Evolutionary conservation across 2,888 invertebrate species (phyloP).

Genomic region (Metopia argyrocephala): DNA sequence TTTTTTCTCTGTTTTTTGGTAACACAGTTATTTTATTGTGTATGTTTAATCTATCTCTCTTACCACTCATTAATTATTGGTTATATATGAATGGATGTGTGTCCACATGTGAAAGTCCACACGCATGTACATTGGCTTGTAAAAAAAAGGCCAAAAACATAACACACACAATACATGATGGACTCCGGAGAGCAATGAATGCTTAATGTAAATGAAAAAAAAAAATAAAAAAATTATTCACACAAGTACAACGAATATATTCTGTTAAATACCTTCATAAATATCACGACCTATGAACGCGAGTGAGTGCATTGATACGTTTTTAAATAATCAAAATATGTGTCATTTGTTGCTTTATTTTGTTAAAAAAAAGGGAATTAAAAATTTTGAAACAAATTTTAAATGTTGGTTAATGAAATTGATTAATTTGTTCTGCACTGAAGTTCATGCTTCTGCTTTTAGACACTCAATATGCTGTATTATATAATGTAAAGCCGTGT

Average conservation of each 20-base stretch:
- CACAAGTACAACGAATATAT: constrained; percentile 1
- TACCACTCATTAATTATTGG: constrained; percentile 60
- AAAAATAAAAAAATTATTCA: background rate
- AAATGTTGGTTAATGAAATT: too few species aligned
- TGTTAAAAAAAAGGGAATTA: background rate
- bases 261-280: constrained; percentile 39
- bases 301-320: background rate
- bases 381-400: too few species aligned
- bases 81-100: constrained; percentile 2
- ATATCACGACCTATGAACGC: constrained; percentile 1
- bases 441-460: too few species aligned
- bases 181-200: constrained; percentile 56
- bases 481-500: too few species aligned
- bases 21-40: constrained; percentile 11
- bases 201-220: constrained; percentile 47
- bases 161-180: constrained; percentile 26
- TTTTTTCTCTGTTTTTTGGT: background rate
- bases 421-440: too few species aligned
- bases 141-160: background rate
- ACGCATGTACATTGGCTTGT: background rate
- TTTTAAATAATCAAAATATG: background rate
- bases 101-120: background rate
- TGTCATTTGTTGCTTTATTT: background rate
- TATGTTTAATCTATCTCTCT: constrained; percentile 55
- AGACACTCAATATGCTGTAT: too few species aligned